Conservation (phyloP, 2,888 invertebrate species). For the Sinelater perroti region DNA sequence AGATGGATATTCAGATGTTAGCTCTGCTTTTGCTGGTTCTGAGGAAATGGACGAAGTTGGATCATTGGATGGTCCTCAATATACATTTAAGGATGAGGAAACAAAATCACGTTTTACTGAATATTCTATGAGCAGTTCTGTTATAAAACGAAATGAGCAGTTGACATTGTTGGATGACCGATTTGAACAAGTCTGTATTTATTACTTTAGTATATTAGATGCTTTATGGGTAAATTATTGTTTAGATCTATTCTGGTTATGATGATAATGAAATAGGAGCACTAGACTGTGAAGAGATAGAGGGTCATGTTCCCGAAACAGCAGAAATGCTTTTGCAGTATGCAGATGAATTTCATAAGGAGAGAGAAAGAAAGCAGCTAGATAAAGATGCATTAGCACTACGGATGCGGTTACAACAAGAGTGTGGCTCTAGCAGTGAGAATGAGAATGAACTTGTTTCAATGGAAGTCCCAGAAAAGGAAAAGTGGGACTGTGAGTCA, state of each 20-base stretch:
- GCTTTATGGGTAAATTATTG: no score
- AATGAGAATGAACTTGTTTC: slow-evolving; percentile 69
- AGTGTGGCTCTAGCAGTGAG: slow-evolving; percentile 53
- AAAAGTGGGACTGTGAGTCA: slow-evolving; percentile 91
- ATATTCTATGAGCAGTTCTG: slow-evolving; percentile 93
- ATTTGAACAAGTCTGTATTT: slow-evolving; percentile 82
- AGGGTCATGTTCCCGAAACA: slow-evolving; percentile 75
- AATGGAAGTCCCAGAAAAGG: slow-evolving; percentile 70
- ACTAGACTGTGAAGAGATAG: slow-evolving; percentile 89
- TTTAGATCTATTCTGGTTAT: slow-evolving; percentile 79
- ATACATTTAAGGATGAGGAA: slow-evolving; percentile 71
- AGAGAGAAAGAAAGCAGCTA: slow-evolving; percentile 64
- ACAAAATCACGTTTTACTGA: slow-evolving; percentile 89
- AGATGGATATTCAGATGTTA: slow-evolving; percentile 43
- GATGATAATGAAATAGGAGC: slow-evolving; percentile 91
- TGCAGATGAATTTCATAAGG: slow-evolving; percentile 78
- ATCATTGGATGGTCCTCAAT: slow-evolving; percentile 60
- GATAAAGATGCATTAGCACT: slow-evolving; percentile 57
- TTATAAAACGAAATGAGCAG: slow-evolving; percentile 85
- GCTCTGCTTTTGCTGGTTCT: slow-evolving; percentile 52
- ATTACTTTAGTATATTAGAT: no score
- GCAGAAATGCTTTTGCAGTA: slow-evolving; percentile 76
- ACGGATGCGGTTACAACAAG: slow-evolving; percentile 21
- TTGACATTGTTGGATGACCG: slow-evolving; percentile 83
- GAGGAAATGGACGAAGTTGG: slow-evolving; percentile 61